Percentiles rank a stretch among this genome's conserved stretches.
Evolutionary conservation across 2,888 invertebrate genomes (phyloP).

Genomic region (Volucella zonaria): DNA sequence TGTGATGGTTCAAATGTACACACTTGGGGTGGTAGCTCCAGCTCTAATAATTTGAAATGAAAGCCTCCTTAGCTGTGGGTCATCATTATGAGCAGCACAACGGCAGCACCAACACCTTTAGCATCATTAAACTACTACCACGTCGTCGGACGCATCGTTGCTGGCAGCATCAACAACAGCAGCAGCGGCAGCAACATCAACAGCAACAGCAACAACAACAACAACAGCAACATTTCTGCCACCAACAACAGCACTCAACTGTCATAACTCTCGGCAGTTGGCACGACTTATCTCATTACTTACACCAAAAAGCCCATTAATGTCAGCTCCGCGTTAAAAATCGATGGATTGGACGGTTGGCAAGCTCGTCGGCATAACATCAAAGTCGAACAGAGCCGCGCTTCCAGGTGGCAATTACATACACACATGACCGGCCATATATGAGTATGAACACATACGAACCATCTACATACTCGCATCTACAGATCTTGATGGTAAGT

Average conservation of each 20-base stretch:
- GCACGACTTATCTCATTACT: slow-evolving; percentile 79
- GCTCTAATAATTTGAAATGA: slow-evolving; percentile 13
- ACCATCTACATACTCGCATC: not conserved
- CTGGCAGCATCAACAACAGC: slow-evolving; percentile 20
- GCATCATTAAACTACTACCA: slow-evolving; percentile 52
- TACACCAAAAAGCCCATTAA: slow-evolving; percentile 79
- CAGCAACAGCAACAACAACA: not conserved
- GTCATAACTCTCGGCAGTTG: slow-evolving; percentile 73
- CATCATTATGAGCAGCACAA: slow-evolving; percentile 22
- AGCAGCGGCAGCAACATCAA: not conserved
- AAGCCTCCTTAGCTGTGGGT: slow-evolving; percentile 39
- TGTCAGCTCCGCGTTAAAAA: slow-evolving; percentile 82
- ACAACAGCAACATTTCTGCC: slow-evolving; percentile 17
- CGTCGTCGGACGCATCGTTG: slow-evolving; percentile 5
- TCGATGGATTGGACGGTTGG: slow-evolving; percentile 80
- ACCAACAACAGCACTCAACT: slow-evolving; percentile 47
- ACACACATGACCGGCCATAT: slow-evolving; percentile 29
- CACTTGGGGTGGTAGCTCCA: slow-evolving; percentile 4
- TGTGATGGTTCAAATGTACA: not conserved
- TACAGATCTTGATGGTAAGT: slow-evolving; percentile 48
- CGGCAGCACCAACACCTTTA: slow-evolving; percentile 44
- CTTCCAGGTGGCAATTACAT: slow-evolving; percentile 72
- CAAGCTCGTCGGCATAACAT: slow-evolving; percentile 78
- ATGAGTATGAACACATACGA: not conserved
- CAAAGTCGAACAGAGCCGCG: slow-evolving; percentile 75